Conservation (phyloP, 2,888 invertebrate species). For the Elysia crispata region DNA sequence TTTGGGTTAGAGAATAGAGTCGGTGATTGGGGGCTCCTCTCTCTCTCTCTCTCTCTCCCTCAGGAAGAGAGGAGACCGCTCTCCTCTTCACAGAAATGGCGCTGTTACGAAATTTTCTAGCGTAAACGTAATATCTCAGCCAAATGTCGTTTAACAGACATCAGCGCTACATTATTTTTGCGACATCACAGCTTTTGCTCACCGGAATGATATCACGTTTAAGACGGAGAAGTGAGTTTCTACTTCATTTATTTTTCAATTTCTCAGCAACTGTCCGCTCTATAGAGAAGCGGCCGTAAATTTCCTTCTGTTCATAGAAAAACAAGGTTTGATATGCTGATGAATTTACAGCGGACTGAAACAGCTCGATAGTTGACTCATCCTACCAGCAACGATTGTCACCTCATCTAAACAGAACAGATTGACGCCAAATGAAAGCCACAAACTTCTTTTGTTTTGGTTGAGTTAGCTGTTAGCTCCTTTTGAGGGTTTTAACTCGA, state of each 20-base stretch:
- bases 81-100: constrained; percentile 43
- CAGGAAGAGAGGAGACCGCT: constrained; percentile 1
- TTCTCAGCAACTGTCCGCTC: neutral
- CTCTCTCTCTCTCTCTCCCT: constrained; percentile 41
- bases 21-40: constrained; percentile 50
- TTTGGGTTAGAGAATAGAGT: constrained; percentile 53
- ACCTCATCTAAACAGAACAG: too few relatives aligned
- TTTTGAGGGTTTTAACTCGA: too few relatives aligned
- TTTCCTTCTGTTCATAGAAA: too few relatives aligned
- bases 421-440: too few relatives aligned
- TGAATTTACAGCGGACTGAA: too few relatives aligned
- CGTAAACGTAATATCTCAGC: constrained; percentile 19
- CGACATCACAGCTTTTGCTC: neutral
- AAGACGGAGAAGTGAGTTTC: constrained; percentile 12
- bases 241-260: constrained; percentile 39
- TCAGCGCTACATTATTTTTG: constrained; percentile 19
- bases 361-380: too few relatives aligned
- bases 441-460: too few relatives aligned
- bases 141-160: constrained; percentile 27
- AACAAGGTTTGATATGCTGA: too few relatives aligned
- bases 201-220: constrained; percentile 25
- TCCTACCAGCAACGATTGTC: too few relatives aligned
- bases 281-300: too few relatives aligned
- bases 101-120: constrained; percentile 43
- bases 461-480: too few relatives aligned